Evolutionary conservation across 1,140 invertebrate genomes (phyloP), one percentile per base, ranked within the genome.

Genomic region (Pachyrhynchus sulphureomaculatus): DNA sequence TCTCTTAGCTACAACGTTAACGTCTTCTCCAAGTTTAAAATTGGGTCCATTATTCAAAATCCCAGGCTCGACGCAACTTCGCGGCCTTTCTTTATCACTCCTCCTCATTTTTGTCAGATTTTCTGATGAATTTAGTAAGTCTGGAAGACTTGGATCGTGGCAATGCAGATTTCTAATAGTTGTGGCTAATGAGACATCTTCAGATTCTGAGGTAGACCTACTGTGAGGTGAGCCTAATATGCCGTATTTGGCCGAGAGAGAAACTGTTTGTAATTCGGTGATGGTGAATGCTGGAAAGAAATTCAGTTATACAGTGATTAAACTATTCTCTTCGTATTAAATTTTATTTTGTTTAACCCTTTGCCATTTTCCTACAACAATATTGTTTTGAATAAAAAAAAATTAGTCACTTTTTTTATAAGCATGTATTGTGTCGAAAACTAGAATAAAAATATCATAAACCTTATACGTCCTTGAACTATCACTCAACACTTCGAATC

Each of bases 61-160:
- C 65, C 74, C 78, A 55, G 78, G 80, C 67, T 86, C 83, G 5
- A 88, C 80, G 68, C 87, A 89, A 0, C 88, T 89, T 32, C 85
- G 78, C 1, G 87, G 87, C 57, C 88, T 79, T 48, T 80, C 77
- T 71, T 85, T 86, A 55, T 82, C 82, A 10, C 72, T 72, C 26
- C 53, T 47, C n/a, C 55, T 21, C 69, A 75, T 77, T 1, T 75
- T 76, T 75, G 77, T 80, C 18, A 78, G 72, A 53, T 81, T 79
- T 3, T 77, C 80, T 9, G 82, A 82, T 54, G 81, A 79, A 62
- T 81, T 81, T 10, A 82, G 68, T 17, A 82, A 70, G 70, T 83
- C 82, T 26, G 80, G 80, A 9, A 80, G 77, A 2, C 72, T 76
- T 72, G 70, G 76, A 36, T 77, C 77, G 47, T 76, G 69, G 77